Evolutionary conservation across 2,888 invertebrate species (phyloP), one percentile per base, ranked within the genome.

Genomic region (Agriopis leucophaearia): DNA sequence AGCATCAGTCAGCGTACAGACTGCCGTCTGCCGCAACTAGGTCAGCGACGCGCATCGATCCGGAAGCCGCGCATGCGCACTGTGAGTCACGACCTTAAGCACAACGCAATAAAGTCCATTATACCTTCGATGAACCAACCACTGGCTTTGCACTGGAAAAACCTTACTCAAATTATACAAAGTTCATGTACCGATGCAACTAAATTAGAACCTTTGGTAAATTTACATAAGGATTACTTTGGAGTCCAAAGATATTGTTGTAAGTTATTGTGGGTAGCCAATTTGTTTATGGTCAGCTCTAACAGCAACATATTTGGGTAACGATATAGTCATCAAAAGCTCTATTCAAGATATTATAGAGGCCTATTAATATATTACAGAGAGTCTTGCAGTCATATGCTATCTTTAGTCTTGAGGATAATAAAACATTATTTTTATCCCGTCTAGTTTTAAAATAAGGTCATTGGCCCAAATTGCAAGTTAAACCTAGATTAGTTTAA

Each of bases 11-110:
- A 66, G 60, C 57, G 64, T 36, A 47, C 44, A 55, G 67, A 64
- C 68, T 47, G 42, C 40, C 64, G 72, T 73, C 74, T 72, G 63
- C 76, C 78, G 80, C 86, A 92, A 88, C 72, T 91, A 83, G 92
- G 92, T 91, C 91, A 91, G 76, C 81, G 88, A 81, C 87, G 78
- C 69, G 71, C 86, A 93, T 92, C 92, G 92, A 93, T 92, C 91
- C 84, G 69, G 50, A 65, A 72, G 44, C 59, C 84, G 73, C 92
- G 92, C 92, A 84, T 88, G 92, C 92, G 91, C 79, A 68, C 57
- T 8, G 13, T 56, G 12, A 64, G 64, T 64, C 60, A 73, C 64
- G 51, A 79, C 76, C 76, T 70, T 80, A 81, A 62, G 1, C 7
- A 16, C 18, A 45, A n/a, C 8, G 2, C 7, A 18, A 63, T 76